phyloP scores from a whole-genome alignment of 1,140 invertebrate genomes.

The Heliconius melpomene region DNA sequence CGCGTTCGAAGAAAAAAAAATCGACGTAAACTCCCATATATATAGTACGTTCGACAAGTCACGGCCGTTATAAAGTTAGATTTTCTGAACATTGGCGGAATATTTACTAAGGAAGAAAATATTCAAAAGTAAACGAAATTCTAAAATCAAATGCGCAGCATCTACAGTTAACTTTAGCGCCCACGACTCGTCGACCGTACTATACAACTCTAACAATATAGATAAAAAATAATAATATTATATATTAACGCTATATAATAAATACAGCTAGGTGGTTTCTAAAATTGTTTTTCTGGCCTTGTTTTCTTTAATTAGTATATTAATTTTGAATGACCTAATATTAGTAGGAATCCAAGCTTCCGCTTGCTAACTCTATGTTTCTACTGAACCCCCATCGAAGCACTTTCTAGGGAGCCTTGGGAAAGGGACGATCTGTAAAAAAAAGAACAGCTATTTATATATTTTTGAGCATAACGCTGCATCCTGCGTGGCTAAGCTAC shows the following conservation, averaged over 20 bases:
- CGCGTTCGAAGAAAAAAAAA: background rate
- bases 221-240: background rate
- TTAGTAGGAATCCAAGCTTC: slow-evolving; percentile 62
- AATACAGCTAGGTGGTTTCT: slow-evolving; percentile 14
- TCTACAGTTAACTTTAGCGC: too few relatives aligned
- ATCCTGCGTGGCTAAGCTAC: background rate
- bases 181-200: too few relatives aligned
- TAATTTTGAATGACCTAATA: slow-evolving; percentile 51
- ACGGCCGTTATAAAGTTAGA: too few relatives aligned
- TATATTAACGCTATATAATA: slow-evolving; percentile 2
- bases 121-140: background rate
- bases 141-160: background rate
- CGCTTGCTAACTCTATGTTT: slow-evolving; percentile 23
- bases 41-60: too few relatives aligned
- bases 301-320: slow-evolving; percentile 7
- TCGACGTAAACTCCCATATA: background rate
- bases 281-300: slow-evolving; percentile 13
- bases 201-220: background rate
- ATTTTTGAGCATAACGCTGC: background rate
- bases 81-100: too few relatives aligned
- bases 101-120: too few relatives aligned
- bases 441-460: background rate
- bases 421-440: slow-evolving; percentile 20
- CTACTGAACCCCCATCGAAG: slow-evolving; percentile 64
- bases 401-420: slow-evolving; percentile 69